phyloP scores from a whole-genome alignment of 2,113 vertebrate genomes.

The Myrmophylax atrothorax region DNA sequence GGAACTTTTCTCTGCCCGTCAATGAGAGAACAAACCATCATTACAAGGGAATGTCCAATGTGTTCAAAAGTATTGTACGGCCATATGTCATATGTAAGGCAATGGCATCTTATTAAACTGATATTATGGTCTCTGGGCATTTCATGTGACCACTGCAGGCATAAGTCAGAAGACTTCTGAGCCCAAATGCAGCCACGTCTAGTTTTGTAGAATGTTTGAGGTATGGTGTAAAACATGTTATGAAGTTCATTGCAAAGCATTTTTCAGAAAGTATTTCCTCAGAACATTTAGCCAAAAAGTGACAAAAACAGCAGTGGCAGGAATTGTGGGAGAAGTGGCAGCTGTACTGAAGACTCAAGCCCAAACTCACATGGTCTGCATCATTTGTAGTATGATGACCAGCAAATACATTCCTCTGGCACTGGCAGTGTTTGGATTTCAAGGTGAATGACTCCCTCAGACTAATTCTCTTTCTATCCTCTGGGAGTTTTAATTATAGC shows the following conservation, averaged over 20 bases:
- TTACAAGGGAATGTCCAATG: background rate
- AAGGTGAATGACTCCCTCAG: background rate
- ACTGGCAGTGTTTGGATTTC: background rate
- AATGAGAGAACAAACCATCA: background rate
- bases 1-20: background rate
- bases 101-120: background rate
- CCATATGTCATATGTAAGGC: background rate
- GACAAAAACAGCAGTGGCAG: background rate
- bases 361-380: background rate
- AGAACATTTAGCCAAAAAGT: background rate
- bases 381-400: background rate
- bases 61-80: background rate
- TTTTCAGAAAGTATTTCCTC: background rate
- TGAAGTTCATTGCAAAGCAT: background rate
- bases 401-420: background rate
- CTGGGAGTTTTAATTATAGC: background rate
- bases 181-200: background rate
- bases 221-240: background rate
- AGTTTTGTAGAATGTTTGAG: background rate
- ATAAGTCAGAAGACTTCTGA: background rate
- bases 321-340: background rate
- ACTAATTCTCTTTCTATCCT: background rate
- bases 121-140: background rate
- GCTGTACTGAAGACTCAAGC: background rate
- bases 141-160: background rate